phyloP scores from a whole-genome alignment of 2,113 vertebrate genomes.

The Elaphurus davidianus region DNA sequence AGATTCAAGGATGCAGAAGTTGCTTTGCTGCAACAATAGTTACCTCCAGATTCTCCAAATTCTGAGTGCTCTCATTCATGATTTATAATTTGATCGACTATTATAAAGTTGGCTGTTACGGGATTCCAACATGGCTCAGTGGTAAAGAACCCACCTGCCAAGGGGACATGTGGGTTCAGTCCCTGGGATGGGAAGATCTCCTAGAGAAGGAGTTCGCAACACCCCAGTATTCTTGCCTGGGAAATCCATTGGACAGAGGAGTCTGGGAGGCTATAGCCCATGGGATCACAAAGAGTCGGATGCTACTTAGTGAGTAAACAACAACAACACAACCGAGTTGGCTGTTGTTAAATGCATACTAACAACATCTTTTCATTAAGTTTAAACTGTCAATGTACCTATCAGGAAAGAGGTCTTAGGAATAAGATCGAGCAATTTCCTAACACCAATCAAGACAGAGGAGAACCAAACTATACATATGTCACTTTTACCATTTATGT shows the following conservation, averaged over 20 bases:
- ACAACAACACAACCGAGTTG: not conserved
- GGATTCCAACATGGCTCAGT: not conserved
- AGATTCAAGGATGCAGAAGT: accelerated
- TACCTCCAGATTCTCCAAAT: not conserved
- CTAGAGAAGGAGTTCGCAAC: not conserved
- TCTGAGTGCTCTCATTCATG: not conserved
- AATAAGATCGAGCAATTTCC: not conserved
- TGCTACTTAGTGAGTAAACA: not conserved
- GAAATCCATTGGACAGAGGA: not conserved
- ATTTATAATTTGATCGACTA: not conserved
- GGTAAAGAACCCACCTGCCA: not conserved
- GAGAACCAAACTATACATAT: not conserved
- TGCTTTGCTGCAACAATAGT: accelerated
- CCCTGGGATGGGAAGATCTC: not conserved
- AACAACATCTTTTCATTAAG: not conserved
- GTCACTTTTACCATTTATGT: not conserved
- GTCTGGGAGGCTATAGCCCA: not conserved
- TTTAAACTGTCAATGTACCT: not conserved
- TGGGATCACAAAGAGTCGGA: not conserved
- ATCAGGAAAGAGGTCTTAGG: not conserved
- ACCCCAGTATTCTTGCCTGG: not conserved
- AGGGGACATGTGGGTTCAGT: not conserved
- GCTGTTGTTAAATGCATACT: not conserved
- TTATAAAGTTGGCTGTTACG: accelerated
- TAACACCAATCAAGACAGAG: not conserved